Evolutionary conservation across 2,888 invertebrate genomes (phyloP), one percentile per base, ranked within the genome.

Genomic region (Leptopterna dolabrata): DNA sequence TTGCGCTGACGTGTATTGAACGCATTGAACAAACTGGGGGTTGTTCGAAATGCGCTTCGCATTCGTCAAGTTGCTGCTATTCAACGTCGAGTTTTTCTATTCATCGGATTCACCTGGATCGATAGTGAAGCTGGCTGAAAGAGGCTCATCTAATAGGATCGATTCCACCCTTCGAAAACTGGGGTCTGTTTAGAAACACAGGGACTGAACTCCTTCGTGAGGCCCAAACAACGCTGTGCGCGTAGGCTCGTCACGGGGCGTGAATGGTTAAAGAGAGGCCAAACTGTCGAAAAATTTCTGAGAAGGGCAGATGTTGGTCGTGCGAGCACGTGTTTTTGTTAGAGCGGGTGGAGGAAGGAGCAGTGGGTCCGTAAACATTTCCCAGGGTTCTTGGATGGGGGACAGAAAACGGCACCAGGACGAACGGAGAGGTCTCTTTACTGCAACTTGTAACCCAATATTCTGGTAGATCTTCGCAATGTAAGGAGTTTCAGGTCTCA

Each of bases 291-390:
- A 30, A 45, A 81, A 81, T 81, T 81, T 81, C 55, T 55, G 29
- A 30, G 81, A 81, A 81, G n/a, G 81, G 47, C 81, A 81, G 81
- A 47, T 81, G 81, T 81, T 47, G 51, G 45, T 30, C 81, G 51
- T 81, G 29, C 30, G 36, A 30, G 30, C 81, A 81, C 81, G 81
- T 81, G 81, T 81, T 81, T 81, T 51, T 51, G 81, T 81, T 81
- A 14, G 81, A 81, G 24, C 7, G 55, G 7, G 81, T 19, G 47
- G 27, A 13, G 4, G 81, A 27, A 27, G 16, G 27, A 9, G 7
- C 24, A 51, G 16, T 1, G 43, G n/a, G 51, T 29, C 81, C 29
- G 51, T 81, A 81, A 51, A 81, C 30, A 81, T 51, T 51, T 45
- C 30, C 81, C 30, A 47, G 51, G 81, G 43, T 9, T 30, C n/a